Conservation (phyloP, 35 echinoderm and acorn worm genomes). For the Eucidaris tribuloides region DNA sequence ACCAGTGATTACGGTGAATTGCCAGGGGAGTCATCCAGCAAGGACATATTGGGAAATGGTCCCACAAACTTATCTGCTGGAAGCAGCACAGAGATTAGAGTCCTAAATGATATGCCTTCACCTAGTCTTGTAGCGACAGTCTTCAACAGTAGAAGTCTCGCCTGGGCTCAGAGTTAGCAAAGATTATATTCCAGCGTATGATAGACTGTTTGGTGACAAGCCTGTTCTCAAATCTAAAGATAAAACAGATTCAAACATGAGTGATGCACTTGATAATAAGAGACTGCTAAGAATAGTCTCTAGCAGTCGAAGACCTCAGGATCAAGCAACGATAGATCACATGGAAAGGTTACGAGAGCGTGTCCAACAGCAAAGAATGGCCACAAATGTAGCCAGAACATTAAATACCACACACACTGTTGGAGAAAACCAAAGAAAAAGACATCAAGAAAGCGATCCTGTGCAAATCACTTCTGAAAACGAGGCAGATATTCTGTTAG, state of each 20-base stretch:
- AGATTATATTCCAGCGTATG: conserved; percentile 77
- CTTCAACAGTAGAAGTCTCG: conserved; percentile 48
- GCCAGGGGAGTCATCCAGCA: conserved; percentile 21
- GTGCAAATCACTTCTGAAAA: conserved; percentile 24
- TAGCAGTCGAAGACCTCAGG: not conserved
- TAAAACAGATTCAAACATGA: not conserved
- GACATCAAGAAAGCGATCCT: conserved; percentile 57
- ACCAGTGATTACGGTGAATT: not conserved
- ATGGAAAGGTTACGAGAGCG: conserved; percentile 64
- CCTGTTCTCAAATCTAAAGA: conserved; percentile 12
- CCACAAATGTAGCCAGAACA: not conserved
- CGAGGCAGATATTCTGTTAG: not conserved
- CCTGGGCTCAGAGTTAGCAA: conserved; percentile 49
- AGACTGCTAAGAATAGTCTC: not conserved
- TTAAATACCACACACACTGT: not conserved
- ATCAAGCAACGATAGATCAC: not conserved
- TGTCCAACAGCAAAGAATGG: conserved; percentile 60
- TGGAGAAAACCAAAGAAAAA: not conserved
- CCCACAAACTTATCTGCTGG: conserved; percentile 58
- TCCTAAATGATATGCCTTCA: conserved; percentile 63
- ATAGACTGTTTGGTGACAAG: conserved; percentile 50
- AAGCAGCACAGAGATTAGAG: conserved; percentile 62
- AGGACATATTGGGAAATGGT: conserved; percentile 57
- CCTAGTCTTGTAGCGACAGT: not conserved
- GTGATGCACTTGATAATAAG: not conserved